Conservation (phyloP, 1,140 invertebrate species). For the Micrasema longulum region DNA sequence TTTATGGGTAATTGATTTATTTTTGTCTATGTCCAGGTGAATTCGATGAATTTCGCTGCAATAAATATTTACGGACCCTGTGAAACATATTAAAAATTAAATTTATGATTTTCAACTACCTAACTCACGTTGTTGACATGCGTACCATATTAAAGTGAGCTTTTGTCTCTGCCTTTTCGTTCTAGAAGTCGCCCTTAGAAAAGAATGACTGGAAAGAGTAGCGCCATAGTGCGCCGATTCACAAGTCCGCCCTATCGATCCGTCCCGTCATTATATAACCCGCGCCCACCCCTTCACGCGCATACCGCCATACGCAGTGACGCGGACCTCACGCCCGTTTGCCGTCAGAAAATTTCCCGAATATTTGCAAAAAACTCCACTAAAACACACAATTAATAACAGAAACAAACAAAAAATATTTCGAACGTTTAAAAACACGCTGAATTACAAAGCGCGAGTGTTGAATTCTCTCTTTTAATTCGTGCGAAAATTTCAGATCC, state of each 20-base stretch:
- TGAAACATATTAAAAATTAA: too few species aligned
- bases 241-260: constrained; percentile 49
- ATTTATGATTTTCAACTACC: too few species aligned
- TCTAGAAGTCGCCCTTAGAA: not conserved
- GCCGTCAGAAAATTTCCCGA: constrained; percentile 26
- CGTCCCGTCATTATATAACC: constrained; percentile 46
- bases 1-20: too few species aligned
- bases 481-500: constrained; percentile 21
- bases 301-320: constrained; percentile 36
- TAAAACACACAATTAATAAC: not conserved
- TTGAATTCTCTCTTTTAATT: not conserved
- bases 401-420: constrained; percentile 8
- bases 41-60: too few species aligned
- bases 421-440: not conserved
- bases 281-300: constrained; percentile 17
- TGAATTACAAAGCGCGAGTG: not conserved
- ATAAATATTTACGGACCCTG: too few species aligned
- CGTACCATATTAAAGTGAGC: too few species aligned
- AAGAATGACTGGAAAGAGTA: not conserved
- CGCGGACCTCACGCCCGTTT: constrained; percentile 8
- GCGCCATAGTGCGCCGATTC: constrained; percentile 35
- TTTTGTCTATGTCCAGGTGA: too few species aligned
- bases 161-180: too few species aligned
- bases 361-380: not conserved
- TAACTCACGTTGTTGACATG: too few species aligned